phyloP scores from a whole-genome alignment of 2,888 invertebrate genomes.

The Parnassius glacialis region DNA sequence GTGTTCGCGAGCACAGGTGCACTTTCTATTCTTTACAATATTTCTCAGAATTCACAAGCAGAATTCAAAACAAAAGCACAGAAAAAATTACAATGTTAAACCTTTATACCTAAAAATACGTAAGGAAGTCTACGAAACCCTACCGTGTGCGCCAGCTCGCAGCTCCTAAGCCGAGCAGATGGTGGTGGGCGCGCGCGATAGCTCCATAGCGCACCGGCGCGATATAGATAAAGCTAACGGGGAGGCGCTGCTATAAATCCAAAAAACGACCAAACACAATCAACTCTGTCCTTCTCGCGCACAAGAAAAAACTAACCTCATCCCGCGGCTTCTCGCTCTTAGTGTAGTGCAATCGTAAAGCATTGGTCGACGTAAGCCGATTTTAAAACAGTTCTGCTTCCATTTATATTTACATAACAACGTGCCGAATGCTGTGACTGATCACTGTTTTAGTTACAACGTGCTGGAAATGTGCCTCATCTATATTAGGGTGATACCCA shows the following conservation, averaged over 20 bases:
- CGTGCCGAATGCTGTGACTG: too few relatives aligned
- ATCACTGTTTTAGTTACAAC: too few relatives aligned
- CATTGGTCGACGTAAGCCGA: slow-evolving; percentile 31
- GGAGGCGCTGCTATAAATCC: slow-evolving; percentile 71
- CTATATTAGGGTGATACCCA: too few relatives aligned
- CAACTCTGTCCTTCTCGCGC: slow-evolving; percentile 47
- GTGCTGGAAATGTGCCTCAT: too few relatives aligned
- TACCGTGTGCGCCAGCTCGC: slow-evolving; percentile 44
- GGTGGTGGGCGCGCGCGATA: slow-evolving; percentile 58
- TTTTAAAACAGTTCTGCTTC: too few relatives aligned
- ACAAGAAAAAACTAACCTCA: slow-evolving; percentile 46
- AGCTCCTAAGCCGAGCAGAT: slow-evolving; percentile 52
- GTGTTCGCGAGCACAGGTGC: too few relatives aligned
- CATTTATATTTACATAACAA: too few relatives aligned
- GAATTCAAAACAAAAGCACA: too few relatives aligned
- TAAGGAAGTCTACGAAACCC: slow-evolving; percentile 29
- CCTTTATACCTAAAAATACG: too few relatives aligned
- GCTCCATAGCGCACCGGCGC: slow-evolving; percentile 70
- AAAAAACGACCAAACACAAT: slow-evolving; percentile 50
- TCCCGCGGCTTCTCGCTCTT: slow-evolving; percentile 44
- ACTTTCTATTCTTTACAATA: too few relatives aligned
- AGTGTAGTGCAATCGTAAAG: slow-evolving; percentile 32
- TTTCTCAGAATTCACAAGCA: too few relatives aligned
- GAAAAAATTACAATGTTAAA: too few relatives aligned
- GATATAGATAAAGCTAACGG: slow-evolving; percentile 74